Evolutionary conservation across 2,888 invertebrate species (phyloP).

Genomic region (Meta bourneti): DNA sequence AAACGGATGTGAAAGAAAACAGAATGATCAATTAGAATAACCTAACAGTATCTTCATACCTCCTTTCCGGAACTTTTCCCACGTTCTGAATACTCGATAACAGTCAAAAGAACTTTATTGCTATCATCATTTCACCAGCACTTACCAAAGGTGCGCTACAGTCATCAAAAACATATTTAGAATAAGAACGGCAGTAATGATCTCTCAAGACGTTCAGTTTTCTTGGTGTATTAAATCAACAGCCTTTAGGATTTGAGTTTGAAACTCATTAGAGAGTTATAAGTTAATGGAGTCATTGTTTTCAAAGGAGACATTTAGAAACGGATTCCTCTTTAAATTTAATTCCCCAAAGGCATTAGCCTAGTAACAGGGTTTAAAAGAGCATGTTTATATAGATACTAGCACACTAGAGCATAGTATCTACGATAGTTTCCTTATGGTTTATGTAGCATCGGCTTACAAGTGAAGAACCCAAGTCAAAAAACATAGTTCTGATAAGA

Average conservation of each 20-base stretch:
- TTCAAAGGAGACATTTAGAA: too few relatives aligned
- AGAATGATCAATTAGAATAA: background rate
- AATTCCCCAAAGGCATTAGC: too few relatives aligned
- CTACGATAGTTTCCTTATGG: too few relatives aligned
- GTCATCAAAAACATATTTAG: background rate
- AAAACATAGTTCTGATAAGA: too few relatives aligned
- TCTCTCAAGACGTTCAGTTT: background rate
- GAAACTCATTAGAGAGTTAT: too few relatives aligned
- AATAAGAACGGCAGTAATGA: background rate
- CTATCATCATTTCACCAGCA: background rate
- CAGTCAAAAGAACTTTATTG: background rate
- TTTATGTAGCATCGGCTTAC: too few relatives aligned
- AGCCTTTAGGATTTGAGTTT: background rate
- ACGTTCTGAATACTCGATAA: background rate
- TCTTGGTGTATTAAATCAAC: background rate
- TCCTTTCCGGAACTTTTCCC: background rate
- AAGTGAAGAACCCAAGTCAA: too few relatives aligned
- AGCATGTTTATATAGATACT: too few relatives aligned
- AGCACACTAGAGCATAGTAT: too few relatives aligned
- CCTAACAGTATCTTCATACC: background rate
- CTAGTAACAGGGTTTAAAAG: too few relatives aligned
- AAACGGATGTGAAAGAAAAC: background rate
- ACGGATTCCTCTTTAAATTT: too few relatives aligned
- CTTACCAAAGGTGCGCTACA: background rate
- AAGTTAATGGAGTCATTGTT: too few relatives aligned